These are phyloP conservation scores for Cantharis flavilabris DNA, from an alignment of 2,888 invertebrate species.

Conservation along the genomic window DNA sequence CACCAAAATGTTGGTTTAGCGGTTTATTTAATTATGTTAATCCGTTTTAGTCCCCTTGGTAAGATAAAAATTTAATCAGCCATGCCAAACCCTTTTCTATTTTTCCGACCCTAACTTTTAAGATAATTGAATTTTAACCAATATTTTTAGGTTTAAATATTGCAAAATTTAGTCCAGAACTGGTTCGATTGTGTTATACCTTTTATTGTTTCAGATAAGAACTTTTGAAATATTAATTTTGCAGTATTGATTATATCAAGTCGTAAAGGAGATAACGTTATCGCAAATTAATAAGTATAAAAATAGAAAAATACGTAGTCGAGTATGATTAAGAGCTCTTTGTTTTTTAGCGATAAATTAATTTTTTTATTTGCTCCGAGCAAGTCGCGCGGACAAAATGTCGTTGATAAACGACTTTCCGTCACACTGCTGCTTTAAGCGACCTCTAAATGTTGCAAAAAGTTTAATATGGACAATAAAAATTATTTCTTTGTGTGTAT, in stretches of 20 bases:
- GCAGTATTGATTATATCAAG: not conserved
- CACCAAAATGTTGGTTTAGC: not conserved
- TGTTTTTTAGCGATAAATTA: no score
- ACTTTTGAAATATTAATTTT: not conserved
- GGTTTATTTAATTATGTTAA: not conserved
- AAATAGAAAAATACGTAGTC: not conserved
- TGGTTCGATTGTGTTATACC: not conserved
- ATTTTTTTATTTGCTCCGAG: not conserved
- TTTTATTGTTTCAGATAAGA: not conserved
- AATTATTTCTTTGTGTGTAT: not conserved
- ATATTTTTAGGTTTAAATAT: not conserved
- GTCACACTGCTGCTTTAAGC: not conserved
- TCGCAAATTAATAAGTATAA: not conserved
- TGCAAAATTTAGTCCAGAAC: not conserved
- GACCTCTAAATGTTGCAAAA: not conserved
- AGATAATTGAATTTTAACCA: not conserved
- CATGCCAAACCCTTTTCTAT: not conserved
- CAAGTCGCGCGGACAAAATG: not conserved
- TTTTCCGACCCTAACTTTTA: not conserved
- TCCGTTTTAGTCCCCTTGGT: not conserved
- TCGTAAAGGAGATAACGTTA: not conserved
- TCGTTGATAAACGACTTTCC: not conserved
- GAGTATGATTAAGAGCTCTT: no score
- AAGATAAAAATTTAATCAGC: conserved; percentile 1
- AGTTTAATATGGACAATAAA: not conserved